phyloP scores from a whole-genome alignment of 2,888 invertebrate species.

The Electrophaes corylata region DNA sequence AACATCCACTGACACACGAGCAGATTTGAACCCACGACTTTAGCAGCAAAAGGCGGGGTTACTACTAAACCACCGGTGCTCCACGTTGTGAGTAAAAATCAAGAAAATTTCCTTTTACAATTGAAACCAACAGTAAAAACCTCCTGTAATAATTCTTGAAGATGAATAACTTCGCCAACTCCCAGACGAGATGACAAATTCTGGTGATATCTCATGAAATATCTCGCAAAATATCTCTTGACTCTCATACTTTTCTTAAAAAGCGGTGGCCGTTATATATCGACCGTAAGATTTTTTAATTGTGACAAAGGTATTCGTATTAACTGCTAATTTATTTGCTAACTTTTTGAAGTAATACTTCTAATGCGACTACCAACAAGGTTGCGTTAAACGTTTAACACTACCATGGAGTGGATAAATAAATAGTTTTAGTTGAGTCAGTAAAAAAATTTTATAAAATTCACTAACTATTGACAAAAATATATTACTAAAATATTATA shows the following conservation, averaged over 20 bases:
- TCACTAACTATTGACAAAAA: no score
- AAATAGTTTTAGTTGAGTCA: no score
- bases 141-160: constrained; percentile 13
- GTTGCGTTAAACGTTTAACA: no score
- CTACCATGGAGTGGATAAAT: no score
- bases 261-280: not conserved
- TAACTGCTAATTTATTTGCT: not conserved
- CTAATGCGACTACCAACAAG: no score
- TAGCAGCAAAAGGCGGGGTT: no score
- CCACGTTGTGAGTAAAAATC: not conserved
- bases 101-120: not conserved
- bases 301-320: not conserved
- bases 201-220: constrained; percentile 24
- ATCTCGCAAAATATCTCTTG: constrained; percentile 3
- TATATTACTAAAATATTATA: no score
- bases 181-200: constrained; percentile 26
- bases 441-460: no score
- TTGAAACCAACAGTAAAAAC: constrained; percentile 23
- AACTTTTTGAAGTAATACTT: not conserved
- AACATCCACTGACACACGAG: no score
- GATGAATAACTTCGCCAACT: constrained; percentile 29
- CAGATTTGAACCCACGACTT: no score
- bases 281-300: not conserved
- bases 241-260: not conserved
- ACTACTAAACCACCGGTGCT: no score